Percentiles rank a stretch among this genome's conserved stretches.
Conservation (phyloP, 2,888 invertebrate species). For the Tetranychus truncatus region DNA sequence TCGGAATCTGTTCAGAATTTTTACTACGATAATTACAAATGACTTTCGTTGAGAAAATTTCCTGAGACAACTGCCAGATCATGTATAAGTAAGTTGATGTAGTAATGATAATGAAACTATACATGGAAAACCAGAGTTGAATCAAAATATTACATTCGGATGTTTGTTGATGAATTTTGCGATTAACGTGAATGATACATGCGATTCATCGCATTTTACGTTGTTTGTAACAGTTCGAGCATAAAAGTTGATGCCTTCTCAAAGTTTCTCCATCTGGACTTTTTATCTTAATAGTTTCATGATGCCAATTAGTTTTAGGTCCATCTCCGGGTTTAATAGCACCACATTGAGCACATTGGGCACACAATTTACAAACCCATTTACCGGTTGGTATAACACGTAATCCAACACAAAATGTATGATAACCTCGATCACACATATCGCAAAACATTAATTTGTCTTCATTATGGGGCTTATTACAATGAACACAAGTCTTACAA, state of each 20-base stretch:
- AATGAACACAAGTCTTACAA: constrained; percentile 72
- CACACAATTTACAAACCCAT: constrained; percentile 68
- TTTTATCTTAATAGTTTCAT: constrained; percentile 21
- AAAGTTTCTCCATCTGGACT: constrained; percentile 21
- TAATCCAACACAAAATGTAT: constrained; percentile 72
- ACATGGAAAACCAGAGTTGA: too few species aligned
- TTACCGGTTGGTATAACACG: constrained; percentile 60
- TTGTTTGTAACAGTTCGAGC: constrained; percentile 17
- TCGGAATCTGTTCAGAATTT: too few species aligned
- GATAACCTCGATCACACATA: constrained; percentile 79
- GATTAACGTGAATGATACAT: too few species aligned
- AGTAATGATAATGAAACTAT: too few species aligned
- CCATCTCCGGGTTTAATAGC: constrained; percentile 15
- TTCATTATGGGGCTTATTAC: constrained; percentile 59
- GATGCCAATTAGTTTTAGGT: constrained; percentile 19
- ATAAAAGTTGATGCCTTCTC: constrained; percentile 20
- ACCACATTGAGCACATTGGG: constrained; percentile 21
- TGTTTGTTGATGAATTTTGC: too few species aligned
- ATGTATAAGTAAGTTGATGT: too few species aligned
- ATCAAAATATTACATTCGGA: too few species aligned
- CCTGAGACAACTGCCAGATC: too few species aligned
- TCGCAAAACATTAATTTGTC: constrained; percentile 79
- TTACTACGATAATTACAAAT: too few species aligned
- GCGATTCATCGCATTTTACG: constrained; percentile 9
- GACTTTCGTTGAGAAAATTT: too few species aligned